A percentile compares a stretch with the other conserved stretches of the same genome.
Conservation (phyloP, 1,140 invertebrate species). For the Temnothorax longispinosus region DNA sequence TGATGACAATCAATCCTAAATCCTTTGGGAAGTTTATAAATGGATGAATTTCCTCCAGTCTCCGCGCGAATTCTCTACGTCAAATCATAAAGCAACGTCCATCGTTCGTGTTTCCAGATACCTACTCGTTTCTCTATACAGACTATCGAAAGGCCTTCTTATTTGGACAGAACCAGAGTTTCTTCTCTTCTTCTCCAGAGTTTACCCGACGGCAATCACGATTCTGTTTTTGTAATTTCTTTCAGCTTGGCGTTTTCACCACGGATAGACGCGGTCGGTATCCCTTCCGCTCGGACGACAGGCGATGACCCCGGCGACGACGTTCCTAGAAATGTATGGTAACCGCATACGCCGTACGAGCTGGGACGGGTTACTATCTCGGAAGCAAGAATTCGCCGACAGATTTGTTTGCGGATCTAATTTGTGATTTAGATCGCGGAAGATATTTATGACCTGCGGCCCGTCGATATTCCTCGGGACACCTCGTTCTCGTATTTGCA, state of each 20-base stretch:
- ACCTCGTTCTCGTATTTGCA: conserved; percentile 41
- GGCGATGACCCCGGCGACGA: not conserved
- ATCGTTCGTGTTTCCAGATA: not conserved
- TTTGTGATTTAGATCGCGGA: conserved; percentile 57
- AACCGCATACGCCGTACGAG: conserved; percentile 28
- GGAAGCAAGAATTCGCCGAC: conserved; percentile 50
- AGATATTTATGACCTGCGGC: conserved; percentile 49
- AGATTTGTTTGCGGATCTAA: conserved; percentile 59
- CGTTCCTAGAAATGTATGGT: conserved; percentile 42
- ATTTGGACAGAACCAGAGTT: not conserved
- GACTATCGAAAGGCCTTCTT: conserved; percentile 3
- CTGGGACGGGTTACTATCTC: conserved; percentile 4
- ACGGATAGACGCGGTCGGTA: not conserved
- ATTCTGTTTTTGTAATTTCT: conserved; percentile 4
- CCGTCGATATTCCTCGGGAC: conserved; percentile 52
- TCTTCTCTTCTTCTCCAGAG: too few relatives aligned
- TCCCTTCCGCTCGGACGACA: conserved; percentile 31
- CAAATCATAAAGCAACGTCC: not conserved
- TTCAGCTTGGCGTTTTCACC: not conserved
- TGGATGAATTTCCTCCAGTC: not conserved
- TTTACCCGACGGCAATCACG: not conserved
- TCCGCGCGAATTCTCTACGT: not conserved
- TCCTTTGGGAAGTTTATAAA: not conserved
- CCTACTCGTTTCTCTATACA: not conserved
- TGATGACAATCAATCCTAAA: not conserved